Percentiles rank a stretch among this genome's conserved stretches.
phyloP scores from a whole-genome alignment of 2,113 vertebrate genomes.

The Cyprinodon tularosa region DNA sequence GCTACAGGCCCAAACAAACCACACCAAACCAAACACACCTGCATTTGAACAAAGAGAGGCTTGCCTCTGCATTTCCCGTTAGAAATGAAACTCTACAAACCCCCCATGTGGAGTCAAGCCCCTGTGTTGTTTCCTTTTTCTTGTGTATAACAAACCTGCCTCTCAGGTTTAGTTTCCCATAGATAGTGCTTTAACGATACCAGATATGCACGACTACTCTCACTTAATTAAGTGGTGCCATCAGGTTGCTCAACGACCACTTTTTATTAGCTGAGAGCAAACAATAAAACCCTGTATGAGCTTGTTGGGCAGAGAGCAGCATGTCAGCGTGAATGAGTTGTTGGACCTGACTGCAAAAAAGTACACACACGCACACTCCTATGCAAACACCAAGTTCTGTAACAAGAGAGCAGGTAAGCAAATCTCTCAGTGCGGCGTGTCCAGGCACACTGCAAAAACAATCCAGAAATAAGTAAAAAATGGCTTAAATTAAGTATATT shows the following conservation, averaged over 20 bases:
- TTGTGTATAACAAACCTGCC: constrained; percentile 19
- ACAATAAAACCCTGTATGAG: constrained; percentile 16
- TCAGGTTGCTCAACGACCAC: constrained; percentile 19
- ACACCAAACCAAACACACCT: constrained; percentile 42
- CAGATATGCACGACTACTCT: constrained; percentile 1
- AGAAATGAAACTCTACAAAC: background rate
- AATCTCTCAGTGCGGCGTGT: constrained; percentile 61
- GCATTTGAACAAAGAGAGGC: constrained; percentile 9
- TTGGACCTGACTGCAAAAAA: constrained; percentile 13
- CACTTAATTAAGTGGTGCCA: background rate
- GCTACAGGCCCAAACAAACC: constrained; percentile 14
- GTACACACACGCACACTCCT: background rate
- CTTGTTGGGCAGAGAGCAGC: constrained; percentile 7
- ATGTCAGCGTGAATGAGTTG: constrained; percentile 23
- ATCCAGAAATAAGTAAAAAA: too few relatives aligned
- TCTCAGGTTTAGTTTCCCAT: constrained; percentile 34
- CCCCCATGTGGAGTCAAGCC: constrained; percentile 22
- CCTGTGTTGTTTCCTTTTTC: background rate
- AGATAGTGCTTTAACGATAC: background rate
- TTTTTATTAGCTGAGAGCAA: constrained; percentile 13
- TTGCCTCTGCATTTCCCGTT: background rate
- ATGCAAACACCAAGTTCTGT: constrained; percentile 18
- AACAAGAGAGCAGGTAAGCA: constrained; percentile 58
- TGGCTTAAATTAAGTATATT: too few relatives aligned
- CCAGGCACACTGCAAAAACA: too few relatives aligned